Evolutionary conservation across 2,888 invertebrate species (phyloP).

Genomic region (Dinocampus coccinellae): DNA sequence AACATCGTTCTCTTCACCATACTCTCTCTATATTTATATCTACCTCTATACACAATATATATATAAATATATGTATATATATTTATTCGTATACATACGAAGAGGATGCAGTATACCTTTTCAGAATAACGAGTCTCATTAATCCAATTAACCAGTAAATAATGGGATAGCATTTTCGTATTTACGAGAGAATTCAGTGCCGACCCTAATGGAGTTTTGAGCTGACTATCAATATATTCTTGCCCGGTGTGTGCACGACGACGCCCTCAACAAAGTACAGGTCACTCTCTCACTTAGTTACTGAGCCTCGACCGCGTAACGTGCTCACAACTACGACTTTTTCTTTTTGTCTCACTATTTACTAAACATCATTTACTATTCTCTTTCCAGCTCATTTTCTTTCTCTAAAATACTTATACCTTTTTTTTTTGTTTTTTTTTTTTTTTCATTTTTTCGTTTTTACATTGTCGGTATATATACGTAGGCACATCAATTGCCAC

Average conservation of each 20-base stretch:
- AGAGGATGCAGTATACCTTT: conserved; percentile 47
- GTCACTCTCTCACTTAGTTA: conserved; percentile 68
- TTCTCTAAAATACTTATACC: neutral
- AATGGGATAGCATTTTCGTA: conserved; percentile 70
- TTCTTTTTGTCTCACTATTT: conserved; percentile 34
- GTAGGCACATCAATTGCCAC: too few species aligned
- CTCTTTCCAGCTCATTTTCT: conserved; percentile 20
- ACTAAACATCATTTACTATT: conserved; percentile 1
- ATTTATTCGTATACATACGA: conserved; percentile 20
- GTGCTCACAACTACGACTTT: conserved; percentile 39
- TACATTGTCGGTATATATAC: neutral
- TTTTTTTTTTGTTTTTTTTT: neutral
- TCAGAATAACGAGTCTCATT: conserved; percentile 69
- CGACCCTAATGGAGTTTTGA: conserved; percentile 69
- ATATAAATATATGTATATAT: neutral
- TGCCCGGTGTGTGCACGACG: conserved; percentile 37
- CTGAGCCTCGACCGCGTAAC: conserved; percentile 42
- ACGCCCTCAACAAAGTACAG: conserved; percentile 61
- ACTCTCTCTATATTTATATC: conserved; percentile 7
- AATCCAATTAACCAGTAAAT: conserved; percentile 71
- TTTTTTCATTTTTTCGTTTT: neutral
- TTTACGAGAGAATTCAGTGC: conserved; percentile 67
- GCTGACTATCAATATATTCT: conserved; percentile 70
- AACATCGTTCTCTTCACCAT: neutral
- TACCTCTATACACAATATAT: too few species aligned